Percentiles rank a stretch among this genome's conserved stretches.
Evolutionary conservation across 2,113 vertebrate species (phyloP).

Genomic region (Climacteris rufus): DNA sequence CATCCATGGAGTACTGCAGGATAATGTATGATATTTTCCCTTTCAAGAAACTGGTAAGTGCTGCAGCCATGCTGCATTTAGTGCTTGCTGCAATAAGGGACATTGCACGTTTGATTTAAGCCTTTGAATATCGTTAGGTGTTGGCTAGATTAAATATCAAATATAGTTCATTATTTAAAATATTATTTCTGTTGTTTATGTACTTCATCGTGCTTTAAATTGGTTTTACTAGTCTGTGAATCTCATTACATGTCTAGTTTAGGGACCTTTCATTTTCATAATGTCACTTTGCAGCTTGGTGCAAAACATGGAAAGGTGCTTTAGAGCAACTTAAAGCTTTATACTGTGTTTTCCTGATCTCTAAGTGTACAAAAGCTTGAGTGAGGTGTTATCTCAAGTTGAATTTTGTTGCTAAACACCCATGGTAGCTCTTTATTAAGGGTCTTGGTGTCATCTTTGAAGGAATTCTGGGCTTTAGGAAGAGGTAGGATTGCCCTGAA

Average conservation of each 20-base stretch:
- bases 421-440: accelerated
- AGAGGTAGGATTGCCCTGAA: not conserved
- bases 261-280: not conserved
- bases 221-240: not conserved
- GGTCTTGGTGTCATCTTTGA: not conserved
- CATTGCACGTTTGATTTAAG: not conserved
- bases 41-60: slow-evolving; percentile 88
- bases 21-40: slow-evolving; percentile 98
- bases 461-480: not conserved
- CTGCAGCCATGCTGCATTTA: not conserved
- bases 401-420: not conserved
- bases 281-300: not conserved
- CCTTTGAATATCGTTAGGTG: not conserved
- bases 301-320: not conserved
- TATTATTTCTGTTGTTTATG: not conserved
- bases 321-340: not conserved
- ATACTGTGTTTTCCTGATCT: not conserved
- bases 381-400: not conserved
- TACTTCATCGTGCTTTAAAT: not conserved
- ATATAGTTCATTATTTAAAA: not conserved
- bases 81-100: not conserved
- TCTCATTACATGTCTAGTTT: not conserved
- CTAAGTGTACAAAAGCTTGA: not conserved
- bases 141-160: not conserved
- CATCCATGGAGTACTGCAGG: slow-evolving; percentile 97